These are phyloP conservation scores for Salvelinus alpinus DNA, from an alignment of 2,113 vertebrate species.

Conservation along the genomic window DNA sequence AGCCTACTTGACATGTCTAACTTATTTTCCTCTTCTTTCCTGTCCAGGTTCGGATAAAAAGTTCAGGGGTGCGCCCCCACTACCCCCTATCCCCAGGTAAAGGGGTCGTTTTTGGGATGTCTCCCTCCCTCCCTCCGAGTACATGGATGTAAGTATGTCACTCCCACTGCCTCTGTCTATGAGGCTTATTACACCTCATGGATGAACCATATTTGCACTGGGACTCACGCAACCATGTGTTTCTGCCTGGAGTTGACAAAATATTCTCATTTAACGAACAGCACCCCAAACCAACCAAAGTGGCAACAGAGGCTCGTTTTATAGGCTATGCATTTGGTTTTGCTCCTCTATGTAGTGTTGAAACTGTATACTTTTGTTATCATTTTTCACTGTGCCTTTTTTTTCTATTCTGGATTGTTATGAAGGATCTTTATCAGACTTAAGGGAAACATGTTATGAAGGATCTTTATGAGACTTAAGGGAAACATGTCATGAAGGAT, in stretches of 20 bases:
- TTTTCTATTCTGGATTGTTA: too few species aligned
- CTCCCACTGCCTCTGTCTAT: not conserved
- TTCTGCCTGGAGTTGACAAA: too few species aligned
- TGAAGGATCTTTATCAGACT: too few species aligned
- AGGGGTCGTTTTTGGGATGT: slow-evolving; percentile 42
- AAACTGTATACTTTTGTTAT: not conserved
- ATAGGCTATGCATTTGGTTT: not conserved
- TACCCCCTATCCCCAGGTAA: slow-evolving; percentile 93
- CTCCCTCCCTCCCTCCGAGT: not conserved
- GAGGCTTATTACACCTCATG: not conserved
- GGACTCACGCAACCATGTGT: not conserved
- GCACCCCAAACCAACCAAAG: too few species aligned
- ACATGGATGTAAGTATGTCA: not conserved
- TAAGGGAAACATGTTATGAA: too few species aligned
- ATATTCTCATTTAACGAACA: too few species aligned
- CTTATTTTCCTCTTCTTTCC: not conserved
- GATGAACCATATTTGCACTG: too few species aligned
- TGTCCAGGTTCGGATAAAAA: slow-evolving; percentile 84
- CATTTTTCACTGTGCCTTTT: not conserved
- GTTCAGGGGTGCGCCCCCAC: slow-evolving; percentile 91
- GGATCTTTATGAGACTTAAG: too few species aligned
- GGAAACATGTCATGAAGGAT: too few species aligned
- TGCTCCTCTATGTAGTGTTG: not conserved
- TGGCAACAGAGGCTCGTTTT: not conserved
- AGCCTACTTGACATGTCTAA: not conserved